Percentiles rank a stretch among this genome's conserved stretches.
Evolutionary conservation across 1,140 invertebrate genomes (phyloP).

Genomic region (Eurosta solidaginis): DNA sequence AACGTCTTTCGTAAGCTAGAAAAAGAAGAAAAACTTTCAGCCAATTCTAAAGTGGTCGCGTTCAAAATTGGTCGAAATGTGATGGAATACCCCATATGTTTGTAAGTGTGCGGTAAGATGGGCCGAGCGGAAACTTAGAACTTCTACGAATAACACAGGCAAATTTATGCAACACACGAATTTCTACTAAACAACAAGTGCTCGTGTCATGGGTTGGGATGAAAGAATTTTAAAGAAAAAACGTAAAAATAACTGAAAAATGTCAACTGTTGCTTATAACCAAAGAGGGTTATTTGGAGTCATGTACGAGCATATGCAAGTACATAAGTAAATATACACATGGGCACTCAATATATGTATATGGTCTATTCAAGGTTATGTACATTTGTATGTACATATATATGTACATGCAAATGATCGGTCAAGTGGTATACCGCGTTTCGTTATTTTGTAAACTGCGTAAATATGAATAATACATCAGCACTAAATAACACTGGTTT

Average conservation of each 20-base stretch:
- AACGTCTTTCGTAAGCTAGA: no score
- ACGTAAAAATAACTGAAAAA: not conserved
- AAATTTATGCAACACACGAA: conserved; percentile 9
- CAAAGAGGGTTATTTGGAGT: not conserved
- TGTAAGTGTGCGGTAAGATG: no score
- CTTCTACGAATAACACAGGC: not conserved
- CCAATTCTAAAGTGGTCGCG: no score
- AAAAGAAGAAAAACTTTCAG: no score
- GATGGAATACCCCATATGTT: no score
- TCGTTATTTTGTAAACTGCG: no score
- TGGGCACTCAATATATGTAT: no score
- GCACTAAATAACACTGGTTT: no score
- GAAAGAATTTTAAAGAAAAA: not conserved
- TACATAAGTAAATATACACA: not conserved
- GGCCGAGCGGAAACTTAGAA: not conserved
- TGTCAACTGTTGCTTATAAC: conserved; percentile 4
- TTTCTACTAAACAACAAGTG: not conserved
- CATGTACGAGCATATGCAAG: not conserved
- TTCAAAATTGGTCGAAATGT: no score
- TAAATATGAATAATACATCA: no score
- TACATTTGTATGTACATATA: not conserved
- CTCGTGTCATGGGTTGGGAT: not conserved
- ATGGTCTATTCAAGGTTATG: no score
- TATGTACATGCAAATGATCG: not conserved
- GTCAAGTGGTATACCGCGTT: no score